Conservation (phyloP, 2,113 vertebrate genomes). For the Otis tarda region DNA sequence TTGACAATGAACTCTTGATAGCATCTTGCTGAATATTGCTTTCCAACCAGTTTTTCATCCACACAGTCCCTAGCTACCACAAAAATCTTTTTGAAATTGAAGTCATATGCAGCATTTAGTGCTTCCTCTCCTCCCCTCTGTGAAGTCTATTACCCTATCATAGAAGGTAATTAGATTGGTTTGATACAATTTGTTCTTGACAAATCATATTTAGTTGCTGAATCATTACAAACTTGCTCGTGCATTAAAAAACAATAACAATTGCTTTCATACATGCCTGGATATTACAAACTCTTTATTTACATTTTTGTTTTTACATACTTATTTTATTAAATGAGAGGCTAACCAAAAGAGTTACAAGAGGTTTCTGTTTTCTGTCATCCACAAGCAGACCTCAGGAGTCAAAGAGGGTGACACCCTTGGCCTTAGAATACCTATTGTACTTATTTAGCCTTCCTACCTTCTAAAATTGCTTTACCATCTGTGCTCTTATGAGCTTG, state of each 20-base stretch:
- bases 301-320: background rate
- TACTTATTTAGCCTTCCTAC: background rate
- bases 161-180: background rate
- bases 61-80: background rate
- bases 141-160: background rate
- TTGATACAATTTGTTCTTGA: slow-evolving; percentile 6
- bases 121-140: background rate
- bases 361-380: background rate
- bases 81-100: background rate
- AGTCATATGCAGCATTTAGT: background rate
- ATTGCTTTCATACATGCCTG: background rate
- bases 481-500: background rate
- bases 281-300: background rate
- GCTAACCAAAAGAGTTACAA: background rate
- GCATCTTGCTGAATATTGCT: background rate
- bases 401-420: background rate
- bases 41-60: background rate
- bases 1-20: background rate
- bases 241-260: background rate
- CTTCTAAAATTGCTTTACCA: background rate
- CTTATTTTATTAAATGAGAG: background rate
- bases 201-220: background rate
- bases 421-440: background rate
- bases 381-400: background rate
- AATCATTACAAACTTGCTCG: slow-evolving; percentile 13